Evolutionary conservation across 2,113 vertebrate species (phyloP), one percentile per base, ranked within the genome.

Genomic region (Amphiprion ocellaris): DNA sequence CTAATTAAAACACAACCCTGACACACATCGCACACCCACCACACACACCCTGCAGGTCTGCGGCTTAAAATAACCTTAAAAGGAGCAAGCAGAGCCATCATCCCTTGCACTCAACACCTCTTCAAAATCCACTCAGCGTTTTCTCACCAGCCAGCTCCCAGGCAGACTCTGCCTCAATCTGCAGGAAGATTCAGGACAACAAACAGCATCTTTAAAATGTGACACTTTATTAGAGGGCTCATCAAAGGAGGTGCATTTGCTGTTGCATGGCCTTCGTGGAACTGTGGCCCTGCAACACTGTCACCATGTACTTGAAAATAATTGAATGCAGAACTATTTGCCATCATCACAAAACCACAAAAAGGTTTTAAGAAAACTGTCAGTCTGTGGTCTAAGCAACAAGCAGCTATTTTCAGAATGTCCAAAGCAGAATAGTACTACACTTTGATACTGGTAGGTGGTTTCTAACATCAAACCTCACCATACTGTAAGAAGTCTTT

Each of bases 1-100:
- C 92, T 94, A 94, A 94, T 94, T 94, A 94, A 93, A 94, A 94
- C 90, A 90, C 88, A 93, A 90, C 77, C 79, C 77, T 68, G 79
- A 77, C 89, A 83, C 77, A 66, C 84, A 81, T 73, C 74, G 76
- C 85, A 33, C 68, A 62, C 62, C 65, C 62, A 62, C 82, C 61
- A 54, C 77, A 65, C 77, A 83, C 85, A 87, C 83, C 85, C 90
- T 78, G 88, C 84, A 92, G 92, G 89, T 89, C 89, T 87, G 79
- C 60, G 47, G 90, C 92, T 90, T 87, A 92, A 93, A 92, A 93
- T 92, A 93, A 91, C 89, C 86, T 84, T 90, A 91, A 92, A 90
- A 91, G 87, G 85, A 89, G 87, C 90, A 85, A 84, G 87, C 74
- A 60, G 74, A 82, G 87, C 85, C 90, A 89, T 90, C 91, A 89